Base-by-base conservation (phyloP, 2,888 invertebrate species). In the Drosophila acutilabella region DNA sequence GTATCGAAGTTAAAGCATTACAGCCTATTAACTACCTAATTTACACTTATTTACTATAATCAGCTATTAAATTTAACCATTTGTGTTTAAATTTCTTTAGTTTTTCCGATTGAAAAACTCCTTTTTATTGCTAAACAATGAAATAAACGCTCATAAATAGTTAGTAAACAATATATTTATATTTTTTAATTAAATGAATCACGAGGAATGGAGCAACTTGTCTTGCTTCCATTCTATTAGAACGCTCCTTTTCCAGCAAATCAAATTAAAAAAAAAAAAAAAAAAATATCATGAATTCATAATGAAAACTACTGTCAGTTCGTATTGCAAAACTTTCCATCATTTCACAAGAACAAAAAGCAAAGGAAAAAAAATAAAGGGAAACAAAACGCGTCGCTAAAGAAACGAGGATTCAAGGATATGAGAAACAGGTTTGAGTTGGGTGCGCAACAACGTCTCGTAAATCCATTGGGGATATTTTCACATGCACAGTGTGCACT, bases 251-350 rank as follows among this genome's bases (percentile, higher is more conserved):
- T 30, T 10, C 2, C 14, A 11, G 7, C 16, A 51, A 47, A 69
- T 61, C 47, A 23, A 59, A 58, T 58, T 51, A 56, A 60, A 45
- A 56, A 14, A 56, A 60, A 59, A 78, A 74, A 88, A 75, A 30
- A 6, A 8, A 6, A 30, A 8, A 8, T 80, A 71, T 30, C 78
- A 90, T 90, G 87, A 86, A 88, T 88, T 86, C 81, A 69, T 86
- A 86, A 90, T 90, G 81, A 89, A 78, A 76, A 89, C 78, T 79
- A 74, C 81, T 89, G 91, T 90, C 90, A 88, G 80, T 83, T 90
- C 73, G 67, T 74, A 89, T 91, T 80, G 88, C 53, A 60, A n/a
- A 89, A 85, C 69, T 81, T 89, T 79, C 74, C 89, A 85, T 84
- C 85, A 84, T 64, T 71, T 70, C 51, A 44, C 38, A n/a, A 58